phyloP scores from a whole-genome alignment of 2,797 vertebrate genomes.

The Falco biarmicus region DNA sequence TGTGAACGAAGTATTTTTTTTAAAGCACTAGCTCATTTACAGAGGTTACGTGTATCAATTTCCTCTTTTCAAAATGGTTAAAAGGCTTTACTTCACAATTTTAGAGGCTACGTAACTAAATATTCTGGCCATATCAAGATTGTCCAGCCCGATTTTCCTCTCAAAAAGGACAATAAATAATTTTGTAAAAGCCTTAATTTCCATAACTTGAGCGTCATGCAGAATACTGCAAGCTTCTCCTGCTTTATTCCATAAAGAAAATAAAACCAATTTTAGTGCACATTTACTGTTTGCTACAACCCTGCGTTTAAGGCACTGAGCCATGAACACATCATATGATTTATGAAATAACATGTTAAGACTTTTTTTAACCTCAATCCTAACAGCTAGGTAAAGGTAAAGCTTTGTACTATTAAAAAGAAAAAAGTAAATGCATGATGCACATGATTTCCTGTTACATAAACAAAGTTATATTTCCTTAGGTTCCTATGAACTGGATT shows the following conservation, averaged over 20 bases:
- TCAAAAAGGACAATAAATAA: neutral
- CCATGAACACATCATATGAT: neutral
- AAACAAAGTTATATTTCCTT: neutral
- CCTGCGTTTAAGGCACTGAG: neutral
- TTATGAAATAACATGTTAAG: neutral
- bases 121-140: neutral
- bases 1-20: neutral
- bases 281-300: conserved; percentile 2
- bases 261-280: neutral
- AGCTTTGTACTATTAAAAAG: neutral
- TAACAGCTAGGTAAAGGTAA: neutral
- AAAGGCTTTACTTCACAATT: neutral
- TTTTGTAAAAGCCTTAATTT: conserved; percentile 22
- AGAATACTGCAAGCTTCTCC: conserved; percentile 28
- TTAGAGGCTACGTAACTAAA: conserved; percentile 6
- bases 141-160: neutral
- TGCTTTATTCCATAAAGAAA: conserved; percentile 36
- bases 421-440: neutral
- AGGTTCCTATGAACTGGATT: neutral
- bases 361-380: neutral
- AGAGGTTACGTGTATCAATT: neutral
- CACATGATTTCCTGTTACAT: neutral
- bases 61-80: neutral
- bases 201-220: neutral
- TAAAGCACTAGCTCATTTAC: neutral